phyloP scores from a whole-genome alignment of 2,888 invertebrate genomes.

The Brachynemurus nebulosus region DNA sequence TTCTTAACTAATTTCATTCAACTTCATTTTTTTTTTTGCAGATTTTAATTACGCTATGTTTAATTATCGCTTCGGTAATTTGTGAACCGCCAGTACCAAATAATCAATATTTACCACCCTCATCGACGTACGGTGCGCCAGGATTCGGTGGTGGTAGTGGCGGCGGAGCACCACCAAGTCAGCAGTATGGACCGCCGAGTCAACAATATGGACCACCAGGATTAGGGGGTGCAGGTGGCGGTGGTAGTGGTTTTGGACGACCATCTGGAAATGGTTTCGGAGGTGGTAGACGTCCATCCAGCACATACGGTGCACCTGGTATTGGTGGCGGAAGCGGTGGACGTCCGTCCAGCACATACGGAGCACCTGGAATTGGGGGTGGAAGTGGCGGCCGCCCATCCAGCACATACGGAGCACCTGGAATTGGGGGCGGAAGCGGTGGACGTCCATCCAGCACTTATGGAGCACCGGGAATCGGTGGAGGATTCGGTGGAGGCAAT shows the following conservation, averaged over 20 bases:
- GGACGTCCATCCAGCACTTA: not conserved
- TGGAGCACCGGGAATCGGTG: not conserved
- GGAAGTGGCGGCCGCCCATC: no score
- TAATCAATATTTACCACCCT: not conserved
- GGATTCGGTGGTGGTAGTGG: not conserved
- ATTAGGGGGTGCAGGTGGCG: not conserved
- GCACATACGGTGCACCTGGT: not conserved
- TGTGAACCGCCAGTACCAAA: slow-evolving; percentile 6
- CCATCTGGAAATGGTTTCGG: not conserved
- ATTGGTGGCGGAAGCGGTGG: no score
- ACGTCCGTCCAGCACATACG: not conserved
- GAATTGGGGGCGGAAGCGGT: not conserved
- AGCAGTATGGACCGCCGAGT: no score
- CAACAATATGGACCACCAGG: not conserved
- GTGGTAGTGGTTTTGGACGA: not conserved
- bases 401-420: not conserved
- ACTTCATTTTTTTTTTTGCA: not conserved
- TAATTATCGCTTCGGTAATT: not conserved
- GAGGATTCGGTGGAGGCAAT: no score
- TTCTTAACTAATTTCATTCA: no score
- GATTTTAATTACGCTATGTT: not conserved
- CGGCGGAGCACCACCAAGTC: not conserved
- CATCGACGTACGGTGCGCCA: not conserved
- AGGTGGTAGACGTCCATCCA: not conserved
- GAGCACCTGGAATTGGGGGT: not conserved